Conservation (phyloP, 2,888 invertebrate species). For the Trisateles emortualis region DNA sequence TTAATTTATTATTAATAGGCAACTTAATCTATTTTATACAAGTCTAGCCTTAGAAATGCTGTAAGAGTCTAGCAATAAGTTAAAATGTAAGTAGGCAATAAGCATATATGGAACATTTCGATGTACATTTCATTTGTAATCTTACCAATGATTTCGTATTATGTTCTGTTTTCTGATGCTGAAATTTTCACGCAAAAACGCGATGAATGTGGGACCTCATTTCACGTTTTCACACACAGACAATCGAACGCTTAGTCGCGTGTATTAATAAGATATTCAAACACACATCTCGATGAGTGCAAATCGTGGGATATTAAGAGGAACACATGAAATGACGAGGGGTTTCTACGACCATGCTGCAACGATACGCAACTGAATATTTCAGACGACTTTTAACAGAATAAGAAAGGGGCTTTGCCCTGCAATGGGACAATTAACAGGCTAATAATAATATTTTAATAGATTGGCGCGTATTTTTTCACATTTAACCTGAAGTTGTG, state of each 20-base stretch:
- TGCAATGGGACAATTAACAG: too few relatives aligned
- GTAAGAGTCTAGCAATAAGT: too few relatives aligned
- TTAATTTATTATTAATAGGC: too few relatives aligned
- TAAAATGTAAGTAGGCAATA: too few relatives aligned
- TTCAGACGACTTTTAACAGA: neutral
- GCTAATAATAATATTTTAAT: too few relatives aligned
- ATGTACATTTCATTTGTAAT: neutral
- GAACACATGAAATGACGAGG: slow-evolving; percentile 32
- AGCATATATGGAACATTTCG: neutral
- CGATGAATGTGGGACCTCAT: slow-evolving; percentile 1
- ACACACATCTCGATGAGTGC: slow-evolving; percentile 61
- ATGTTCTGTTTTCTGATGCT: slow-evolving; percentile 5
- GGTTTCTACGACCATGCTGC: slow-evolving; percentile 9
- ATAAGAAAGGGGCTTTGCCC: neutral
- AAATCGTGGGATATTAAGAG: slow-evolving; percentile 61
- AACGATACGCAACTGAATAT: slow-evolving; percentile 21
- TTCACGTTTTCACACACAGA: slow-evolving; percentile 6
- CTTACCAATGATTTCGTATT: slow-evolving; percentile 4
- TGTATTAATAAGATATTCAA: slow-evolving; percentile 63
- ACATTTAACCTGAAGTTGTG: too few relatives aligned
- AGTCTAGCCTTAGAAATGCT: too few relatives aligned
- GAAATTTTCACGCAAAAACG: slow-evolving; percentile 19
- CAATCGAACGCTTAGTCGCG: slow-evolving; percentile 42
- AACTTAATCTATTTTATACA: too few relatives aligned
- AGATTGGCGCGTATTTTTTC: too few relatives aligned